phyloP scores from a whole-genome alignment of 64 coral and sea anemone species.

The Trachythela sp. region DNA sequence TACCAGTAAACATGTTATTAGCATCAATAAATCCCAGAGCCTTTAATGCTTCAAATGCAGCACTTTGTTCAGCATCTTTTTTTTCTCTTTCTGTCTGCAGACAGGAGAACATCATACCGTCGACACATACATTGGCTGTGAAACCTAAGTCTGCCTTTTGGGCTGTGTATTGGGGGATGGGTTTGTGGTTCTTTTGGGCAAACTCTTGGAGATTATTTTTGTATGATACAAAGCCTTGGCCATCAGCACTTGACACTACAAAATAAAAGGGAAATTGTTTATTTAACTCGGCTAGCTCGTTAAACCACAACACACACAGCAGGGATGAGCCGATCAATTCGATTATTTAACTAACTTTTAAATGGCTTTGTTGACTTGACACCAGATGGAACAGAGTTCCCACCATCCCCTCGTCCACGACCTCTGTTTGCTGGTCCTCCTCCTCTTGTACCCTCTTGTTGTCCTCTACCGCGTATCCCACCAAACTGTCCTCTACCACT shows the following conservation, averaged over 20 bases:
- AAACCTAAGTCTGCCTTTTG: constrained; percentile 61
- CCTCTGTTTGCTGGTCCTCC: neutral
- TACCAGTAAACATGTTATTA: constrained; percentile 58
- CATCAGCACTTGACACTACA: constrained; percentile 51
- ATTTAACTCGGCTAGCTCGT: neutral
- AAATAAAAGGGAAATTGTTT: neutral
- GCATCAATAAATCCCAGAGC: constrained; percentile 62
- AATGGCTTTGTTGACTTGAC: neutral
- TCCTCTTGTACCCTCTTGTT: neutral
- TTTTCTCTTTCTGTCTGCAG: constrained; percentile 57
- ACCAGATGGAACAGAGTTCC: neutral
- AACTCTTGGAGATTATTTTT: constrained; percentile 97
- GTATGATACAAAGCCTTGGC: constrained; percentile 80
- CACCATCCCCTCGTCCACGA: neutral
- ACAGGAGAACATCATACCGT: constrained; percentile 44
- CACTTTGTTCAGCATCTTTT: constrained; percentile 84
- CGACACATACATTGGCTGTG: constrained; percentile 63
- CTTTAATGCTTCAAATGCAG: constrained; percentile 78
- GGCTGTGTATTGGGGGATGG: constrained; percentile 54
- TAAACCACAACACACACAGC: neutral
- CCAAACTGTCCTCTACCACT: neutral
- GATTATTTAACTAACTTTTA: neutral
- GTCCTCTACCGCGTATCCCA: neutral
- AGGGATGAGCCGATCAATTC: too few species aligned
- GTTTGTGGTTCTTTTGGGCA: constrained; percentile 69